Evolutionary conservation across 2,888 invertebrate genomes (phyloP), one percentile per base, ranked within the genome.

Genomic region (Agrotis ipsilon): DNA sequence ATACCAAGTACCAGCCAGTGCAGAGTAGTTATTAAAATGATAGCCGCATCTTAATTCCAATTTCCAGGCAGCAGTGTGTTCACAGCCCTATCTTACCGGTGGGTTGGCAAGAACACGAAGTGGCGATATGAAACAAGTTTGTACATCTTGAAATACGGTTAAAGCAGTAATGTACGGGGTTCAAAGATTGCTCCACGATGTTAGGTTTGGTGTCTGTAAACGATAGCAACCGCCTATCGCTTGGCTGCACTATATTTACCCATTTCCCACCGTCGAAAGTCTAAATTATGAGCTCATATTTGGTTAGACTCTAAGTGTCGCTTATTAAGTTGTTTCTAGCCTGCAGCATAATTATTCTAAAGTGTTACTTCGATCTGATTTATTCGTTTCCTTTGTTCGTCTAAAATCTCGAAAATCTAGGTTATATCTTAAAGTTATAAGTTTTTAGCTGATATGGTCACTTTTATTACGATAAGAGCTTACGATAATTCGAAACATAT

Each of bases 191-290:
- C 80, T 75, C 21, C 80, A 64, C 48, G 68, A 79, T 75, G 59
- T 14, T 68, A 48, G 75, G 62, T 63, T n/a, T 80, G 68, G 68
- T 77, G 45, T 63, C 54, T 57, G 48, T 52, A 80, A 80, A 49
- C 63, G 77, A 58, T 69, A 57, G 69, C 68, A 3, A 18, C 69
- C 77, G 63, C 77, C 77, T 64, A 61, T 61, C 75, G 27, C 60
- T 75, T 57, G 51, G 51, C 39, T 32, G 63, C 32, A 39, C 60
- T 78, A 61, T 80, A 75, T 6, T 78, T 80, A 80, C 45, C 55
- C 48, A 75, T 78, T 80, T 80, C 80, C 60, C 75, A 80, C 75
- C 60, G 80, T 77, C 39, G 75, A 75, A 80, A 80, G 63, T 68
- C 43, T 48, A 52, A 75, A 69, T 80, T 49, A 61, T 64, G 43